Evolutionary conservation across 2,888 invertebrate genomes (phyloP), one percentile per base, ranked within the genome.

Genomic region (Argyra leucocephala): DNA sequence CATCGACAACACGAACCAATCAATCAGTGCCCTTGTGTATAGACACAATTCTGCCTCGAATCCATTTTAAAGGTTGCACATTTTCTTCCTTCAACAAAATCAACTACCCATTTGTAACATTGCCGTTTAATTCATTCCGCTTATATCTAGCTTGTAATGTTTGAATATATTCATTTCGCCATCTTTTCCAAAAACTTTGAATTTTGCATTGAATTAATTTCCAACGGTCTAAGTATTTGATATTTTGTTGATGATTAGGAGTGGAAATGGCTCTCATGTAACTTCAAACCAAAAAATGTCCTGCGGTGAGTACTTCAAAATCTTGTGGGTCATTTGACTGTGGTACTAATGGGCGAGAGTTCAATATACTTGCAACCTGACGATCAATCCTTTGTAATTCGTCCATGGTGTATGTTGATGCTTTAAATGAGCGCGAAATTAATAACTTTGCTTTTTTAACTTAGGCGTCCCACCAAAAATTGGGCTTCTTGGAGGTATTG

Each of bases 311-410:
- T 3, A 62, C n/a, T 3, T 62, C 24, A 18, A 62, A n/a, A 26
- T 62, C 62, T 15, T 36, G 5, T 18, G 31, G 26, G n/a, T 26
- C 31, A 26, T 62, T 31, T 9, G 62, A 62, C 4, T 26, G 36
- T 6, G 62, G 62, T 18, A 21, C 15, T 5, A 60, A 22, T n/a
- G n/a, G n/a, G n/a, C n/a, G n/a, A 15, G 22, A 6, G 12, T 60
- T 60, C n/a, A 62, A 18, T 24, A 23, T 62, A 18, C 62, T 62
- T 18, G 31, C 62, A n/a, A 62, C 31, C 24, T 62, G 62, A 21
- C 24, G 24, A 10, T 12, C 18, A 12, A 62, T 26, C 9, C 31
- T 26, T 26, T 10, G 62, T 18, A 62, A n/a, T 26, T 62, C 62
- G 24, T 62, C 31, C 62, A 62, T 24, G 2, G 26, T 26, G n/a